Evolutionary conservation across 2,113 vertebrate species (phyloP).

Genomic region (Nestor notabilis): DNA sequence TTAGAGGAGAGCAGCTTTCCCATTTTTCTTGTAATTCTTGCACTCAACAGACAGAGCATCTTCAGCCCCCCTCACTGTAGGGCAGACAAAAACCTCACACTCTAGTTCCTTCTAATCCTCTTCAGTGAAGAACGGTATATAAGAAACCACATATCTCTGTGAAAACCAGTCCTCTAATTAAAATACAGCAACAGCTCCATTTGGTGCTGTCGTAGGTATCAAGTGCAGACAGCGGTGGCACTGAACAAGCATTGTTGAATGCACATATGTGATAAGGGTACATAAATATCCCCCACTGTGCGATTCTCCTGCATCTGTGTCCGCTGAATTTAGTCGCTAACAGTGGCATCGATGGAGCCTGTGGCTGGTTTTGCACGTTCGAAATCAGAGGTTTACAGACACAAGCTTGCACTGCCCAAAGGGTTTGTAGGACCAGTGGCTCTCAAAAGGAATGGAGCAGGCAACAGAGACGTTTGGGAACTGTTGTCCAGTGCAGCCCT

Average conservation of each 20-base stretch:
- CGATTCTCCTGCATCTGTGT: neutral
- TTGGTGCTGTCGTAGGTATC: accelerated
- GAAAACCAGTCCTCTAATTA: neutral
- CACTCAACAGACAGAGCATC: accelerated
- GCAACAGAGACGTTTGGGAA: neutral
- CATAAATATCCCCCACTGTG: accelerated
- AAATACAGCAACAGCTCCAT: neutral
- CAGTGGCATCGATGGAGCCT: neutral
- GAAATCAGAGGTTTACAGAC: neutral
- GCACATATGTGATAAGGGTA: neutral
- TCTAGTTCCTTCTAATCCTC: neutral
- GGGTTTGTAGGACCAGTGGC: neutral
- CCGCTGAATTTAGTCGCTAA: neutral
- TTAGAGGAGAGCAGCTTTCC: neutral
- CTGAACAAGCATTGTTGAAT: accelerated
- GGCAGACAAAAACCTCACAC: neutral
- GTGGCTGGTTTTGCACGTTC: neutral
- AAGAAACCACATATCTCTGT: too few relatives aligned
- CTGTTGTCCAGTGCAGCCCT: neutral
- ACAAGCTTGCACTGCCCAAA: neutral
- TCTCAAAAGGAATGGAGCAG: neutral
- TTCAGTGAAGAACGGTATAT: neutral
- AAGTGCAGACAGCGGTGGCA: accelerated
- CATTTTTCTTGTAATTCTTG: neutral
- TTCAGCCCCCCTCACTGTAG: neutral